Percentiles rank a stretch among this genome's conserved stretches.
Evolutionary conservation across 2,888 invertebrate species (phyloP).

Genomic region (Drosophila cognata): DNA sequence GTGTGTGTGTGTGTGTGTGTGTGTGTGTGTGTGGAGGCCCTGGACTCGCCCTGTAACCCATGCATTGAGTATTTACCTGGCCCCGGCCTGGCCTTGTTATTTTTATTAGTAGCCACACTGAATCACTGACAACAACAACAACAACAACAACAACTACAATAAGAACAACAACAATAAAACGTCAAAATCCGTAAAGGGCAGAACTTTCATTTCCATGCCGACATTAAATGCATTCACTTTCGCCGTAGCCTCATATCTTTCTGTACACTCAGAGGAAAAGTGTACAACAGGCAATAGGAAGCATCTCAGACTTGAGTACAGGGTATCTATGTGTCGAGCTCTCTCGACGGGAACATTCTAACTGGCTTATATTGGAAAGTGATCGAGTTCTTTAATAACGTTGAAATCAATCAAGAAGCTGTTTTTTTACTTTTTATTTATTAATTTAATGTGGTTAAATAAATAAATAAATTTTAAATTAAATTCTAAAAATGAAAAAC

Average conservation of each 20-base stretch:
- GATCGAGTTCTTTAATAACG: no score
- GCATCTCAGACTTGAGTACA: neutral
- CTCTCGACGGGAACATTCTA: neutral
- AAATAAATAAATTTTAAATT: no score
- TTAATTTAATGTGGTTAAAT: no score
- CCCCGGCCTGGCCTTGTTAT: slow-evolving; percentile 48
- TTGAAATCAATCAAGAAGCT: neutral
- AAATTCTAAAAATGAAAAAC: no score
- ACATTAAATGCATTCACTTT: slow-evolving; percentile 56
- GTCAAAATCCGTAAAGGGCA: slow-evolving; percentile 24
- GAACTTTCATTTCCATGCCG: slow-evolving; percentile 62
- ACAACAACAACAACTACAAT: slow-evolving; percentile 10
- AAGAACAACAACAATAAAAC: slow-evolving; percentile 9
- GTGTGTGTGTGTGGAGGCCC: neutral
- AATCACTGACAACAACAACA: slow-evolving; percentile 41
- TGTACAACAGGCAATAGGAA: neutral
- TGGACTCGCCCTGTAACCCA: slow-evolving; percentile 36
- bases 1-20: neutral
- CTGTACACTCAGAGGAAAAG: neutral
- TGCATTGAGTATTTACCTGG: slow-evolving; percentile 42
- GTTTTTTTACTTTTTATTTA: neutral
- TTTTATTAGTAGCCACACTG: slow-evolving; percentile 46
- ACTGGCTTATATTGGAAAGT: neutral
- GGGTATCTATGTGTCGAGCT: neutral
- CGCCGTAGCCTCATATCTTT: slow-evolving; percentile 34